Percentiles rank a stretch among this genome's conserved stretches.
These are phyloP conservation scores for Helicoverpa zea DNA, from an alignment of 1,140 invertebrate species.

Conservation along the genomic window DNA sequence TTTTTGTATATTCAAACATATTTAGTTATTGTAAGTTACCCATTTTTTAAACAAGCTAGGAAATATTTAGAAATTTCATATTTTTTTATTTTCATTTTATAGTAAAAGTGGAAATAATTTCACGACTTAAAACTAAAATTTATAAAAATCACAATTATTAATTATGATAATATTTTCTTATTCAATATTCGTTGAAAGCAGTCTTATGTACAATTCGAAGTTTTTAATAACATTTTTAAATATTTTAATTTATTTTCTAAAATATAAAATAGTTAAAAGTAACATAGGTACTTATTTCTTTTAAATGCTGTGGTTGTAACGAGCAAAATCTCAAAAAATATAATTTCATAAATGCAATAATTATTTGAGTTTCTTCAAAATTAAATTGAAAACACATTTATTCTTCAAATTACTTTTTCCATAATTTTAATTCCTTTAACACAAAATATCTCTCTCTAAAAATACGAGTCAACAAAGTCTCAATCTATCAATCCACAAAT, in stretches of 20 bases:
- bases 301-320: not conserved
- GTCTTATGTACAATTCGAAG: conserved; percentile 40
- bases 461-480: too few species aligned
- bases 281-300: not conserved
- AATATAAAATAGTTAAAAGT: not conserved
- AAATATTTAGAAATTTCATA: too few species aligned
- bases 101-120: not conserved
- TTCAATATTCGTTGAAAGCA: conserved; percentile 37
- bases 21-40: too few species aligned
- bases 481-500: too few species aligned
- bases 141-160: conserved; percentile 8
- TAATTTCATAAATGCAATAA: conserved; percentile 5
- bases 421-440: not conserved
- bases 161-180: not conserved
- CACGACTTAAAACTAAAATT: not conserved
- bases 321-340: not conserved
- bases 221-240: not conserved
- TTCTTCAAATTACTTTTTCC: not conserved
- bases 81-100: too few species aligned
- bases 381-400: not conserved
- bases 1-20: too few species aligned
- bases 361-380: not conserved
- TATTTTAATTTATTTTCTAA: not conserved
- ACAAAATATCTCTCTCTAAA: too few species aligned
- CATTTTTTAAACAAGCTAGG: too few species aligned